A percentile compares a stretch with the other conserved stretches of the same genome.
phyloP scores from a whole-genome alignment of 2,888 invertebrate species.

The Philopedon plagiatum region DNA sequence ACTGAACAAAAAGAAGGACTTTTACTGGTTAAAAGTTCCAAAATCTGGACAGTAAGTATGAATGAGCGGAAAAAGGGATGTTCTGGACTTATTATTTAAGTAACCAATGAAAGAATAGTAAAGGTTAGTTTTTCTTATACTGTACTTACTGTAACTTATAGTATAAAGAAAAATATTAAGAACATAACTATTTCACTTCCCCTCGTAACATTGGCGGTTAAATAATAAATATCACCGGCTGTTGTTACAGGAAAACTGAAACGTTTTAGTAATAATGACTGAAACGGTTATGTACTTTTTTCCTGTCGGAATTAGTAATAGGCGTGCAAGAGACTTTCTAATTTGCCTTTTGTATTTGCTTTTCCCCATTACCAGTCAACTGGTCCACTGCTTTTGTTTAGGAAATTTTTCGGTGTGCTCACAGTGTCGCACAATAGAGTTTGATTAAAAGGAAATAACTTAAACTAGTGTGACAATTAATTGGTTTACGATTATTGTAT shows the following conservation, averaged over 20 bases:
- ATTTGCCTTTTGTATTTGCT: slow-evolving; percentile 46
- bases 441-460: too few relatives aligned
- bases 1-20: too few relatives aligned
- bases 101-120: too few relatives aligned
- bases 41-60: too few relatives aligned
- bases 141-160: neutral
- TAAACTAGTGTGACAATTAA: too few relatives aligned
- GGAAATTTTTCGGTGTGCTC: slow-evolving; percentile 11
- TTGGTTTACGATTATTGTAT: too few relatives aligned
- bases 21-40: too few relatives aligned
- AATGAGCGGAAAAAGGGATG: too few relatives aligned
- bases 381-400: slow-evolving; percentile 38
- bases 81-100: too few relatives aligned
- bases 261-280: slow-evolving; percentile 47
- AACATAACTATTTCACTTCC: neutral
- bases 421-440: too few relatives aligned
- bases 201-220: slow-evolving; percentile 8
- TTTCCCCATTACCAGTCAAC: slow-evolving; percentile 38
- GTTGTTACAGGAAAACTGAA: slow-evolving; percentile 42
- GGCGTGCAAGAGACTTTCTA: slow-evolving; percentile 48
- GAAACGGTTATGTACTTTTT: slow-evolving; percentile 48
- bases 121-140: too few relatives aligned
- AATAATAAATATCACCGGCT: slow-evolving; percentile 16
- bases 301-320: slow-evolving; percentile 47
- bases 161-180: neutral